Conservation (phyloP, 2,113 vertebrate species). For the Datnioides undecimradiatus region DNA sequence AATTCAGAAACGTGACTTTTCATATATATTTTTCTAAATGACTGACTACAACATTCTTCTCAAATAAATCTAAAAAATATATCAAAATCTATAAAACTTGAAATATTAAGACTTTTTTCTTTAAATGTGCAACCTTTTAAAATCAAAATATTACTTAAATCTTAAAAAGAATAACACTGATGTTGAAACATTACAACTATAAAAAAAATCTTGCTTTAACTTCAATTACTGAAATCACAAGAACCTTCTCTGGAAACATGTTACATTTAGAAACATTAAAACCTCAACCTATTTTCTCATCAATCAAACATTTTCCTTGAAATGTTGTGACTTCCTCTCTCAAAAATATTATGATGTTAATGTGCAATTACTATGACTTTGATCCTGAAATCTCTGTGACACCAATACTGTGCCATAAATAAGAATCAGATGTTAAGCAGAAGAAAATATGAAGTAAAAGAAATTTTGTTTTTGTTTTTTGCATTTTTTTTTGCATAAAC, state of each 20-base stretch:
- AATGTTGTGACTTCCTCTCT: neutral
- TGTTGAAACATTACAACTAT: neutral
- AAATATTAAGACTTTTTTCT: neutral
- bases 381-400: neutral
- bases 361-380: neutral
- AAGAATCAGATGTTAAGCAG: neutral
- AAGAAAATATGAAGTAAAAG: slow-evolving; percentile 4
- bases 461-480: no score
- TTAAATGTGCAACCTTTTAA: neutral
- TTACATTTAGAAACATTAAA: no score
- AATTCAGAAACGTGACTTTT: no score
- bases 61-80: no score
- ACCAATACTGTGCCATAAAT: neutral
- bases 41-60: neutral
- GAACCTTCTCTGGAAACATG: neutral
- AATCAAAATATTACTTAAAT: no score
- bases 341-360: no score
- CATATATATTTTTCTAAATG: no score
- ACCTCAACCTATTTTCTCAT: neutral
- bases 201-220: neutral
- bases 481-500: no score
- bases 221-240: no score
- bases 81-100: no score
- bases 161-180: no score
- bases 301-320: neutral